Conservation (phyloP, 2,797 vertebrate genomes). For the Mastacembelus armatus region DNA sequence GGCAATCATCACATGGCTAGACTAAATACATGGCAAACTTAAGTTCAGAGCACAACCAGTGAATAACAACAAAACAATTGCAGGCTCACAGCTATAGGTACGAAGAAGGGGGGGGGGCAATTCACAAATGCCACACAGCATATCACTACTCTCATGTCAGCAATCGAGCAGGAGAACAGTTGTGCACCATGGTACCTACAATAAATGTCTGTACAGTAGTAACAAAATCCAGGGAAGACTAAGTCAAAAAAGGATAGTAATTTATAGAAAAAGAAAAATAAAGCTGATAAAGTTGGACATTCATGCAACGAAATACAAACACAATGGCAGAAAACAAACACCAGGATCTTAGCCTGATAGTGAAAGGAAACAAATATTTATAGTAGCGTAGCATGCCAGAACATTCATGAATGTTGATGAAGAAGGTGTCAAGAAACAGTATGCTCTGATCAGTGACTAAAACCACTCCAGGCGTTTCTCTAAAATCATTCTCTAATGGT, state of each 20-base stretch:
- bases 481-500: constrained; percentile 9
- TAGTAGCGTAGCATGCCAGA: constrained; percentile 37
- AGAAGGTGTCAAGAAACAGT: constrained; percentile 30
- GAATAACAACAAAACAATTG: constrained; percentile 21
- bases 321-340: constrained; percentile 42
- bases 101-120: constrained; percentile 9
- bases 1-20: constrained; percentile 34
- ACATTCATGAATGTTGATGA: constrained; percentile 47
- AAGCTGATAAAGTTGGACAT: constrained; percentile 31
- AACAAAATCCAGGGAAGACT: constrained; percentile 80
- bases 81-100: constrained; percentile 27
- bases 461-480: constrained; percentile 37
- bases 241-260: constrained; percentile 84
- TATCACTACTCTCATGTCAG: not conserved
- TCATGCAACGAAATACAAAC: constrained; percentile 35
- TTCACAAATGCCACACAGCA: constrained; percentile 13
- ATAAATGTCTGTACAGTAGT: constrained; percentile 69
- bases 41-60: constrained; percentile 9
- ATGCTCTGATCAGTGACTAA: constrained; percentile 19
- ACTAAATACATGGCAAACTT: constrained; percentile 40
- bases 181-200: constrained; percentile 77
- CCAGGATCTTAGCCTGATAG: constrained; percentile 17
- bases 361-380: constrained; percentile 49
- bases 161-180: not conserved
- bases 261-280: constrained; percentile 79